phyloP scores from a whole-genome alignment of 92 coral and sea anemone species.

The Heteractis magnifica region DNA sequence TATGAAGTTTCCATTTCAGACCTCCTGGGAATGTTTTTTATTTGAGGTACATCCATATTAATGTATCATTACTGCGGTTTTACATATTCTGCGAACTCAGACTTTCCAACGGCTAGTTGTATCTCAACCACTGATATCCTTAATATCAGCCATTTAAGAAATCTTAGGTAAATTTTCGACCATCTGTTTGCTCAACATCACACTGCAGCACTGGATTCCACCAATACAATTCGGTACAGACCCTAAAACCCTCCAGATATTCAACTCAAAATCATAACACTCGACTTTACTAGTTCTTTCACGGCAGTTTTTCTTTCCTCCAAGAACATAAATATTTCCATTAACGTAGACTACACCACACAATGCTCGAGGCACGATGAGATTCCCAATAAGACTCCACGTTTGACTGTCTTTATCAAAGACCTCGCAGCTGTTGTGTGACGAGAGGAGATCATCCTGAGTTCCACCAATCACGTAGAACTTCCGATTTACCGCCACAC shows the following conservation, averaged over 20 bases:
- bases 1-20: too few species aligned
- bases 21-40: too few species aligned
- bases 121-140: not conserved
- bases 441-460: slow-evolving; percentile 78
- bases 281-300: slow-evolving; percentile 89
- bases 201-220: slow-evolving; percentile 87
- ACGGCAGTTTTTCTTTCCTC: slow-evolving; percentile 91
- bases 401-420: slow-evolving; percentile 57
- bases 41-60: too few species aligned
- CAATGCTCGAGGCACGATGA: slow-evolving; percentile 82
- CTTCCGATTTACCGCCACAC: slow-evolving; percentile 59
- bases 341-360: slow-evolving; percentile 81
- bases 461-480: slow-evolving; percentile 87
- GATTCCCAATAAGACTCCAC: slow-evolving; percentile 75
- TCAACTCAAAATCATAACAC: slow-evolving; percentile 72
- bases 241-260: slow-evolving; percentile 83
- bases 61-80: too few species aligned
- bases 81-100: too few species aligned
- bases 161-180: slow-evolving; percentile 69
- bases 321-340: slow-evolving; percentile 77
- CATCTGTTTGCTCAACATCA: slow-evolving; percentile 60
- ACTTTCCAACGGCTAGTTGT: too few species aligned
- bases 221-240: slow-evolving; percentile 95
- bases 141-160: slow-evolving; percentile 16
- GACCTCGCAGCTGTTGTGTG: slow-evolving; percentile 87